Evolutionary conservation across 1,140 invertebrate genomes (phyloP).

Genomic region (Heliothis virescens): DNA sequence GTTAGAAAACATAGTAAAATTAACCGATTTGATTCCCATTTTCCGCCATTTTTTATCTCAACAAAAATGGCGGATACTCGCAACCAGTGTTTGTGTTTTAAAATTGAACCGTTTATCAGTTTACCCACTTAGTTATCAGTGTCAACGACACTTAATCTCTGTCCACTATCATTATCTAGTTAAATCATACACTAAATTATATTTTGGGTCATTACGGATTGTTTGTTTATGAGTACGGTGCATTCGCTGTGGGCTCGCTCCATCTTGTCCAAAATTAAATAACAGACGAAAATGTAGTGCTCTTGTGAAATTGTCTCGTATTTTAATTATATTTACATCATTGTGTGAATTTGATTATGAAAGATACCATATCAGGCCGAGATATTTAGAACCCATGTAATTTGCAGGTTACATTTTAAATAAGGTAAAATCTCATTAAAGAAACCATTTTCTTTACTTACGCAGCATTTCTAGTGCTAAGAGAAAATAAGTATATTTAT

Average conservation of each 20-base stretch:
- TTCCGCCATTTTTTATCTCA: slow-evolving; percentile 2
- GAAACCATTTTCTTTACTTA: neutral
- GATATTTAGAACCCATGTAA: too few relatives aligned
- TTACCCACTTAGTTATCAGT: slow-evolving; percentile 69
- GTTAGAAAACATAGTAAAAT: too few relatives aligned
- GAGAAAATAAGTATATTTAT: slow-evolving; percentile 33
- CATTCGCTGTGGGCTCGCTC: neutral
- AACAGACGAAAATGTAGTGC: neutral
- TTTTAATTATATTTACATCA: too few relatives aligned
- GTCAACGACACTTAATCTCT: slow-evolving; percentile 78
- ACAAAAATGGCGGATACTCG: slow-evolving; percentile 7
- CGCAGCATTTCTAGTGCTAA: neutral
- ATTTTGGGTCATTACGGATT: slow-evolving; percentile 67
- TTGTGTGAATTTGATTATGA: too few relatives aligned
- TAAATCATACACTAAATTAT: slow-evolving; percentile 62
- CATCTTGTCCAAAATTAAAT: neutral
- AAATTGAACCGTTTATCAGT: slow-evolving; percentile 63
- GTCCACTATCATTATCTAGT: slow-evolving; percentile 64
- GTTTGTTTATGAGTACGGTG: slow-evolving; percentile 37
- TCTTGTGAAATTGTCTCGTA: neutral
- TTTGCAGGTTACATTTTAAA: too few relatives aligned
- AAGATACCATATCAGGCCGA: too few relatives aligned
- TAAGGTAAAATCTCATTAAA: neutral
- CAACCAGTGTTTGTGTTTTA: slow-evolving; percentile 54
- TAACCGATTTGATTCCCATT: neutral